phyloP scores from a whole-genome alignment of 1,140 invertebrate species.

The Carcinoscorpius rotundicauda region DNA sequence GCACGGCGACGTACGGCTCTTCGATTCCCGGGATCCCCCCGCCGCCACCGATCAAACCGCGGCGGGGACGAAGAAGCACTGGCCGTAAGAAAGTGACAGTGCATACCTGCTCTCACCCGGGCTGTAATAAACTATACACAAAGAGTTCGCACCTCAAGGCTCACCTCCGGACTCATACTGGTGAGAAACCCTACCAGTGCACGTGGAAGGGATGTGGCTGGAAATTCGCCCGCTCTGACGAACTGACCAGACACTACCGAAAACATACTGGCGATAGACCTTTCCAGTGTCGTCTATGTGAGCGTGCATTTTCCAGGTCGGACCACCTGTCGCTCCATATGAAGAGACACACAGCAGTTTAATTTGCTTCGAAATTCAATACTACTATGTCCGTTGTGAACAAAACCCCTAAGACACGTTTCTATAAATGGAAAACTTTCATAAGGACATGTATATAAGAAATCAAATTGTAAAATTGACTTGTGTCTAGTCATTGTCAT shows the following conservation, averaged over 20 bases:
- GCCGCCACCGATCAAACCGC: not conserved
- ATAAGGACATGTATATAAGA: too few species aligned
- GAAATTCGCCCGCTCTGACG: conserved; percentile 45
- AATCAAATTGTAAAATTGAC: too few species aligned
- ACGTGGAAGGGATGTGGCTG: conserved; percentile 44
- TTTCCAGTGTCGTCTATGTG: conserved; percentile 33
- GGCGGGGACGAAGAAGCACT: conserved; percentile 31
- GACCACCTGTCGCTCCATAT: conserved; percentile 40
- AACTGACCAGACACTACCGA: conserved; percentile 38
- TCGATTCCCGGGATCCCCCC: not conserved
- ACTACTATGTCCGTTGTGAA: too few species aligned
- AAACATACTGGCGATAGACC: conserved; percentile 35
- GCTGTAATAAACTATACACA: conserved; percentile 53
- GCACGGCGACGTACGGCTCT: conserved; percentile 1
- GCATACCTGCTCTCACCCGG: conserved; percentile 48
- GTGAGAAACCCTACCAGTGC: conserved; percentile 46
- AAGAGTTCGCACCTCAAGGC: conserved; percentile 58
- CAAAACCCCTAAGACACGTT: too few species aligned
- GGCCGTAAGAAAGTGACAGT: conserved; percentile 36
- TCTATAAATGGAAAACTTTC: too few species aligned
- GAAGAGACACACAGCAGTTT: conserved; percentile 33
- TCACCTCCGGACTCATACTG: conserved; percentile 49
- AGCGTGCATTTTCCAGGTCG: conserved; percentile 36
- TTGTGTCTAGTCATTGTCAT: too few species aligned
- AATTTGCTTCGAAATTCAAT: not conserved